A percentile compares a stretch with the other conserved stretches of the same genome.
Evolutionary conservation across 2,797 vertebrate genomes (phyloP).

Genomic region (Rhinogobio ventralis): DNA sequence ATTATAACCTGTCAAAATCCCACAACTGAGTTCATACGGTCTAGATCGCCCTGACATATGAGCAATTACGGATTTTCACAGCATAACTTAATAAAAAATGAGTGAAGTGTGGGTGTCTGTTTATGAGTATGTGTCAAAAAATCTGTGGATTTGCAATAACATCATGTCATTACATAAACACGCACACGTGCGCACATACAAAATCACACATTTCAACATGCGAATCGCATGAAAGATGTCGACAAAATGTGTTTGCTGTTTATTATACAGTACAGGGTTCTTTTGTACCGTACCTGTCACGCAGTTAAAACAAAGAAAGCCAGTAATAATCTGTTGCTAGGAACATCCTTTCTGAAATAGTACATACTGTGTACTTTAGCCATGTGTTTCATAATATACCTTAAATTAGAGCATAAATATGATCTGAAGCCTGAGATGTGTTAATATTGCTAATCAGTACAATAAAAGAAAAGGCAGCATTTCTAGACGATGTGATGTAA

Average conservation of each 20-base stretch:
- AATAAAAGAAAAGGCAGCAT: background rate
- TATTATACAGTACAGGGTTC: background rate
- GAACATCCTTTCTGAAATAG: constrained; percentile 2
- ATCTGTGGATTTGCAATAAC: constrained; percentile 47
- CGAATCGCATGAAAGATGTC: constrained; percentile 30
- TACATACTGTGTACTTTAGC: background rate
- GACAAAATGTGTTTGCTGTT: constrained; percentile 32
- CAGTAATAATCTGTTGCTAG: background rate
- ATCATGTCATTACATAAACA: constrained; percentile 45
- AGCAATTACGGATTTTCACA: constrained; percentile 47
- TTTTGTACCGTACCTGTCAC: constrained; percentile 6
- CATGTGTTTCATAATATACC: background rate
- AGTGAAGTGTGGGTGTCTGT: constrained; percentile 49
- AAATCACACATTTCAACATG: constrained; percentile 46
- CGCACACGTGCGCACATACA: background rate
- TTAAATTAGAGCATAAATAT: background rate
- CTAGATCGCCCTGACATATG: constrained; percentile 42
- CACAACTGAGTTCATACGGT: constrained; percentile 14
- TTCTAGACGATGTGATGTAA: background rate
- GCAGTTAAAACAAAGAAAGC: constrained; percentile 3
- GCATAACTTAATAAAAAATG: constrained; percentile 46
- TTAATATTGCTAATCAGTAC: background rate
- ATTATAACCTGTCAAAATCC: constrained; percentile 23
- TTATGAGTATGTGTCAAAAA: constrained; percentile 46
- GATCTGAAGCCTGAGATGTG: background rate